Percentiles rank a stretch among this genome's conserved stretches.
Conservation (phyloP, 2,113 vertebrate genomes). For the Pygoscelis adeliae region DNA sequence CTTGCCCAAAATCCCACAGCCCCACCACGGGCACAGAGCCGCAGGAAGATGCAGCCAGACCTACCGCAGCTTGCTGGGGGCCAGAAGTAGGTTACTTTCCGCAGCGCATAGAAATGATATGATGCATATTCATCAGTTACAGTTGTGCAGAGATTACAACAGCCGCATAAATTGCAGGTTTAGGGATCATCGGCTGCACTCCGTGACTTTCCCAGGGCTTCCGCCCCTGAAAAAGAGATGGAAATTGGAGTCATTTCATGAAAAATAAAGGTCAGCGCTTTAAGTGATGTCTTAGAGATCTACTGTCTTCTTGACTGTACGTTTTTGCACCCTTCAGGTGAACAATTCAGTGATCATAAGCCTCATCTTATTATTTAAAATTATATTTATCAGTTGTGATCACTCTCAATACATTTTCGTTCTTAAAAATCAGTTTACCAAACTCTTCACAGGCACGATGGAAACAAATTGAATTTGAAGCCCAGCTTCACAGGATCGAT, state of each 20-base stretch:
- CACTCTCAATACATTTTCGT: neutral
- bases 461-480: constrained; percentile 37
- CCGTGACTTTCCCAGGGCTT: constrained; percentile 17
- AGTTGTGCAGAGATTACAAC: neutral
- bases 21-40: neutral
- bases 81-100: constrained; percentile 58
- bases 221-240: neutral
- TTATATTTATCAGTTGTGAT: neutral
- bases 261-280: neutral
- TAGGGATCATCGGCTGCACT: neutral
- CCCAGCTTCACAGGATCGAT: neutral
- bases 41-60: neutral
- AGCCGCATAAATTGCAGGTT: constrained; percentile 45
- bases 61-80: neutral
- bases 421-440: constrained; percentile 10
- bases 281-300: neutral
- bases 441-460: neutral
- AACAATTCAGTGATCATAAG: neutral
- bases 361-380: neutral
- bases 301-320: neutral
- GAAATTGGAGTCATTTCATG: neutral
- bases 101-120: constrained; percentile 7
- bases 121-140: constrained; percentile 62
- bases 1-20: neutral
- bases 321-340: neutral